phyloP scores from a whole-genome alignment of 92 coral and sea anemone species.

The Desmophyllum pertusum region DNA sequence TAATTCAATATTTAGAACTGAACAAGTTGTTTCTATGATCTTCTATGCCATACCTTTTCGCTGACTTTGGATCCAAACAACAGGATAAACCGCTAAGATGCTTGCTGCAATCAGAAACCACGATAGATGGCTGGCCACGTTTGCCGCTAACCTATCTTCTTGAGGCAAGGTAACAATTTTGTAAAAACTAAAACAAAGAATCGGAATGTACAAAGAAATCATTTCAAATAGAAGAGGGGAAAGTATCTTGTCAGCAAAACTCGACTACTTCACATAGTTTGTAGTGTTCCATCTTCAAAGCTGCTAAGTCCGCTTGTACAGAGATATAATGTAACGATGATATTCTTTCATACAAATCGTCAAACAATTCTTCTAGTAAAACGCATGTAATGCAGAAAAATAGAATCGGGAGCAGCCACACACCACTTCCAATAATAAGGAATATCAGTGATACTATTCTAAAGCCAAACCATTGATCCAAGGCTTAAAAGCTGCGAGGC shows the following conservation, averaged over 20 bases:
- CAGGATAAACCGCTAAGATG: not conserved
- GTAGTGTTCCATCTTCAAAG: not conserved
- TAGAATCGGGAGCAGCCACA: not conserved
- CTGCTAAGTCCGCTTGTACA: not conserved
- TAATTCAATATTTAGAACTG: too few relatives aligned
- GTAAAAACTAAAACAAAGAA: conserved; percentile 25
- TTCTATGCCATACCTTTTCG: conserved; percentile 7
- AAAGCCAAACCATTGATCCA: conserved; percentile 15
- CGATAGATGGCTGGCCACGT: too few relatives aligned
- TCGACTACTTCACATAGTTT: conserved; percentile 9
- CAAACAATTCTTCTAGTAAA: not conserved
- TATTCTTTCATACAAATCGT: not conserved
- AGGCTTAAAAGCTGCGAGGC: not conserved
- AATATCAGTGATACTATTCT: not conserved
- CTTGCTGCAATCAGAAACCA: not conserved
- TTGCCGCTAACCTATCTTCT: not conserved
- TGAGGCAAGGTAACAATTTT: not conserved
- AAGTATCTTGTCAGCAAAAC: conserved; percentile 17
- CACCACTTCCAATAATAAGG: not conserved
- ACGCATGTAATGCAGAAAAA: not conserved
- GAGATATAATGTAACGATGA: not conserved
- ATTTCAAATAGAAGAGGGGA: conserved; percentile 5
- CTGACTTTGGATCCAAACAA: conserved; percentile 16
- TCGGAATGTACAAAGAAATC: conserved; percentile 4
- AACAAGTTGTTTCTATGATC: too few relatives aligned